A percentile compares a stretch with the other conserved stretches of the same genome.
These are phyloP conservation scores for Idris sp. DNA, from an alignment of 1,140 invertebrate genomes.

Conservation along the genomic window DNA sequence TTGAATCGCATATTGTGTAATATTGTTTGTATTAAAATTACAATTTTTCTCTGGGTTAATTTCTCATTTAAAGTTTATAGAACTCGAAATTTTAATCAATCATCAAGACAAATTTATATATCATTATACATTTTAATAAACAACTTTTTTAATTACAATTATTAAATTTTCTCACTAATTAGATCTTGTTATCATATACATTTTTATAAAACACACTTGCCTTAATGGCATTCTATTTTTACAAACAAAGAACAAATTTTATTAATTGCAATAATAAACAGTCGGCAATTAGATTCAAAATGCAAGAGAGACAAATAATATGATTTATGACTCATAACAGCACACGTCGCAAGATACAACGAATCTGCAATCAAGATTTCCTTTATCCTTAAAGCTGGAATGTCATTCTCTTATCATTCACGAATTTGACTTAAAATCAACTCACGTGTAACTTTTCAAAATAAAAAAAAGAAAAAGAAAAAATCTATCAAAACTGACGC, in stretches of 20 bases:
- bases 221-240: neutral
- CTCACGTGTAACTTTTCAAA: too few relatives aligned
- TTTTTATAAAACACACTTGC: neutral
- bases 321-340: slow-evolving; percentile 26
- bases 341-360: slow-evolving; percentile 16
- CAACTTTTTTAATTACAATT: too few relatives aligned
- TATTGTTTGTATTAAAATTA: too few relatives aligned
- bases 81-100: too few relatives aligned
- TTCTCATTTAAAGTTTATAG: neutral
- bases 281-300: neutral
- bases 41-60: neutral
- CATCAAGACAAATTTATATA: too few relatives aligned
- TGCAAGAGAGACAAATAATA: neutral
- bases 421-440: too few relatives aligned
- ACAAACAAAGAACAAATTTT: neutral
- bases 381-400: slow-evolving; percentile 18
- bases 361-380: slow-evolving; percentile 17
- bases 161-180: too few relatives aligned
- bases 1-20: too few relatives aligned
- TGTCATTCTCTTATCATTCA: too few relatives aligned
- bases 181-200: too few relatives aligned
- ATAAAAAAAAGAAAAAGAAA: too few relatives aligned
- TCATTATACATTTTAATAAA: neutral
- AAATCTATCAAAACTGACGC: too few relatives aligned
- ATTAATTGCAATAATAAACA: neutral